Base-by-base conservation (phyloP, 1,140 invertebrate genomes). In the silkworm (Bombyx mori) region DNA sequence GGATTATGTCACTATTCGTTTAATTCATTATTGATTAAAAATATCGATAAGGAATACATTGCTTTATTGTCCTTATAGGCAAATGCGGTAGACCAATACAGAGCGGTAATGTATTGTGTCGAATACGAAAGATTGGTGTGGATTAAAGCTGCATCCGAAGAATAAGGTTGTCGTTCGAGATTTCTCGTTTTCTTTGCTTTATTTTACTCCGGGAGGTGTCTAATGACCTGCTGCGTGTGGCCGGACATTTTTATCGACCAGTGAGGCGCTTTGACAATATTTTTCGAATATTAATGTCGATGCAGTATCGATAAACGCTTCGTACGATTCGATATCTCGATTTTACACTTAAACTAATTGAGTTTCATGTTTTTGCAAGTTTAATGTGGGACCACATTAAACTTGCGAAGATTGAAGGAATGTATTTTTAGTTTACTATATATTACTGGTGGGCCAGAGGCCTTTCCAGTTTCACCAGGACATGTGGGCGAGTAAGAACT, bases 151-250 rank as follows among this genome's bases (percentile, higher is more conserved):
- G 50, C 47, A 56, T 49, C 35, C 55, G 44, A 57, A 68, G 62
- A 73, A 73, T 70, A 73, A 75, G 79, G 74, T 75, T 66, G 70
- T 73, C 59, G 73, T 71, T 72, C 70, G 71, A 81, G 78, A 80
- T 80, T 82, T 80, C 82, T 86, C 79, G 82, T 86, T 86, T 84
- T 75, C 69, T 83, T 85, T 82, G 84, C 84, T 86, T 86, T 86
- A 86, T 86, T 82, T 83, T 84, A 78, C 71, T 77, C 70, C 63
- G 76, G 71, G 76, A 86, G 79, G 81, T 84, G 83, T 86, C 81
- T 86, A 86, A 86, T 84, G 81, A 84, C 78, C 72, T 77, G 73
- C 71, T 82, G 83, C 74, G 83, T 84, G 83, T 84, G 83, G 83
- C 77, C 81, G 70, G 81, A 77, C 76, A 81, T 80, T 82, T 81